Base-by-base conservation (phyloP, 2,797 vertebrate species). In the Odontamblyopus rebecca region DNA sequence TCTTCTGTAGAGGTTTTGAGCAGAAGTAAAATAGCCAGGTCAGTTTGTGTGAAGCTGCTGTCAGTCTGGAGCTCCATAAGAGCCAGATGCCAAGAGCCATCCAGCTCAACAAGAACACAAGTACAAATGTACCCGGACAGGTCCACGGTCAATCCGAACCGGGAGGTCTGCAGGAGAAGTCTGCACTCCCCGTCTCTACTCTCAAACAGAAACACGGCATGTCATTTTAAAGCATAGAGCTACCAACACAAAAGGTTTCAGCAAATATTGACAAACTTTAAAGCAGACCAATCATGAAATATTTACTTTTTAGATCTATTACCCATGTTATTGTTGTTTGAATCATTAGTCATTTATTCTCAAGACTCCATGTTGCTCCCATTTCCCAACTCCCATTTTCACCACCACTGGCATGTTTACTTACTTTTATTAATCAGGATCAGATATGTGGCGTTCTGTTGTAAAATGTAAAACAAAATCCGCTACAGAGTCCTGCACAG, bases 31-130 rank as follows among this genome's bases (percentile, higher is more conserved):
- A 53, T 61, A 76, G 71, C 32, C 65, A 12, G 54, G 71, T 74
- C 54, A 35, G 64, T 73, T 81, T 79, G 66, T 82, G 66, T 68
- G 51, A 64, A 73, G 15, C 70, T 71, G 69, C 72, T 81, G 81
- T 82, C 75, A 82, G 70, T 72, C 70, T n/a, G 73, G 72, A 73
- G 60, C 73, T 66, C 67, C 44, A 73, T 75, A 62, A 73, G 74
- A 73, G 48, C 41, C 71, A 69, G 70, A 70, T 75, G 54, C 67
- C 73, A 48, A 35, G 19, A 61, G 57, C 61, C 71, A 77, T 78
- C 53, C 68, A 68, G 76, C 73, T 69, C 77, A 84, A 75, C 62
- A 73, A 77, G 66, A 67, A 65, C 60, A 64, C 64, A 65, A 62
- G 79, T 77, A 32, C 74, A 69, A 69, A 61, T 74, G 48, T 30